Evolutionary conservation across 2,888 invertebrate species (phyloP), one percentile per base, ranked within the genome.

Genomic region (Monopis laevigella): DNA sequence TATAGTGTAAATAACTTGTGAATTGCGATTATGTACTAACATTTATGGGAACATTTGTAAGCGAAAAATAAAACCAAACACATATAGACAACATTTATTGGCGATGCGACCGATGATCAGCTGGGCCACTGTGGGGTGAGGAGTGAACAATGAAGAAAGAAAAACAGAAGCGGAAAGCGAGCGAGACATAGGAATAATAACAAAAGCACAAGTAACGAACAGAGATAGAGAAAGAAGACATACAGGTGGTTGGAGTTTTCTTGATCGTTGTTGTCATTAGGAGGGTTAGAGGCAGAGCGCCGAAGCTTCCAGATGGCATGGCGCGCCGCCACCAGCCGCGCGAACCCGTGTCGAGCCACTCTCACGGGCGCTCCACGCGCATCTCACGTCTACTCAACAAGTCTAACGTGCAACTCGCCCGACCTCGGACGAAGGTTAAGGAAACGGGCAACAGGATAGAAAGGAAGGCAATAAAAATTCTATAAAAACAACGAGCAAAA

Each of bases 221-320:
- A 71, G 62, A 69, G 54, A 35, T 34, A 43, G 43, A 43, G 18
- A 73, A 53, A 70, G 68, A 65, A 67, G 62, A 82, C 82, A 66
- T 81, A 81, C 81, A 81, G 71, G 68, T 78, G 74, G 73, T 77
- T 78, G 65, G 72, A 73, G 55, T 80, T 77, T 72, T 82, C 81
- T 58, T 77, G 67, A 61, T 81, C 80, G 71, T 72, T 77, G 69
- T 65, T 65, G 65, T 69, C 75, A 49, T 77, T 75, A 41, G 75
- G 62, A 49, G 78, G 82, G 65, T 78, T 80, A 53, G 80, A 81
- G 62, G 75, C 80, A 56, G 81, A 80, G 57, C 80, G 77, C 60
- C 86, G 81, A 65, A 86, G 82, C 62, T 86, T 84, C 86, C 86
- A 86, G 82, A 87, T 84, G 82, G 86, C 86, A 82, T 86, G 85